Evolutionary conservation across 2,888 invertebrate species (phyloP).

Genomic region (Neocrepidodera transversa): DNA sequence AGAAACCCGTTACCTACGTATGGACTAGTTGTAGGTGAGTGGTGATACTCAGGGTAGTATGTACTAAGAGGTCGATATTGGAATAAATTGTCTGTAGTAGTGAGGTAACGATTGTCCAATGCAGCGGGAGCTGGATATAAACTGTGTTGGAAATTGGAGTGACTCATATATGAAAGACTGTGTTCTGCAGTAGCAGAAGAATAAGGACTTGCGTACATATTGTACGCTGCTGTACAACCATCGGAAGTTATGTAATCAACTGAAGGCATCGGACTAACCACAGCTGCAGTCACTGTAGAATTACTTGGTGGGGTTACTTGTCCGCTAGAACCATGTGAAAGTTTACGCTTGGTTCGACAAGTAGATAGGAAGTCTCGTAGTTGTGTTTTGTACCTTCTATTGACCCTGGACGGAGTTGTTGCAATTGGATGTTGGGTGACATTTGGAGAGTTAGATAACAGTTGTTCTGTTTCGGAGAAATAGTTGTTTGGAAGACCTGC

Average conservation of each 20-base stretch:
- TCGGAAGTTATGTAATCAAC: conserved; percentile 76
- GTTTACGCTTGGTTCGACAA: conserved; percentile 68
- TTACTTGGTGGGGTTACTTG: conserved; percentile 59
- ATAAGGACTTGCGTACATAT: conserved; percentile 76
- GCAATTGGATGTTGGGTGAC: conserved; percentile 59
- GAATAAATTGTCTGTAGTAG: conserved; percentile 83
- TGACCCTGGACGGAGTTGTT: conserved; percentile 73
- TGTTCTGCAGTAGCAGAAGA: conserved; percentile 72
- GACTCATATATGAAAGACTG: conserved; percentile 71
- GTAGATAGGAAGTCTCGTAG: conserved; percentile 91
- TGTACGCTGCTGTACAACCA: conserved; percentile 67
- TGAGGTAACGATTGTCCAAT: conserved; percentile 70
- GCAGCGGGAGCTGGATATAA: conserved; percentile 65
- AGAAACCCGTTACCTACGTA: conserved; percentile 86
- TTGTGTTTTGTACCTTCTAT: conserved; percentile 92
- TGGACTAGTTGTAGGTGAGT: conserved; percentile 69
- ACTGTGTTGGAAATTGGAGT: conserved; percentile 72
- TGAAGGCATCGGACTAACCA: conserved; percentile 64
- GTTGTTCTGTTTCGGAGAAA: conserved; percentile 85
- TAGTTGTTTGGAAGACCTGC: conserved; percentile 91
- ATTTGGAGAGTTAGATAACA: conserved; percentile 68
- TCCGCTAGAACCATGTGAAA: conserved; percentile 55
- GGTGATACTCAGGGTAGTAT: conserved; percentile 81
- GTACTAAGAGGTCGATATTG: conserved; percentile 87
- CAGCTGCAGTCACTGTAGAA: conserved; percentile 59